These are phyloP conservation scores for Oncorhynchus kisutch DNA, from an alignment of 2,113 vertebrate species.

Conservation along the genomic window DNA sequence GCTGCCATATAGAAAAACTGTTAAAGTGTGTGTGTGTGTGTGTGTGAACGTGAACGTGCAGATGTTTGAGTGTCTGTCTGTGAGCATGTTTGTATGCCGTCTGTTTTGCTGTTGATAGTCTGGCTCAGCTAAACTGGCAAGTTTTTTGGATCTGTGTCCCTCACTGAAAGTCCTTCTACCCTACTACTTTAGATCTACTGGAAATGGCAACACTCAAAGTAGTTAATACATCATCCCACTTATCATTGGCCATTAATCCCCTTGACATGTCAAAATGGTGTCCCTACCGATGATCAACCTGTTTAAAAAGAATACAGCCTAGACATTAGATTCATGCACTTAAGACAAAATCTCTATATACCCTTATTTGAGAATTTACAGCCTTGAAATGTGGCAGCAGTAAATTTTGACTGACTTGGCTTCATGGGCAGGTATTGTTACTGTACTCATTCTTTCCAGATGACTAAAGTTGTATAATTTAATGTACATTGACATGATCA, in stretches of 20 bases:
- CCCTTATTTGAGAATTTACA: background rate
- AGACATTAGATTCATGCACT: constrained; percentile 38
- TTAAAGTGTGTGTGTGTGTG: too few relatives aligned
- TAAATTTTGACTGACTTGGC: background rate
- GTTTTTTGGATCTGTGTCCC: background rate
- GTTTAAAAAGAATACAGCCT: constrained; percentile 28
- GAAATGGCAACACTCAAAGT: constrained; percentile 52
- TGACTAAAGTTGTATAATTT: background rate
- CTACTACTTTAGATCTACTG: constrained; percentile 21
- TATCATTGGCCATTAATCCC: constrained; percentile 55
- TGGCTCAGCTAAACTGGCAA: background rate
- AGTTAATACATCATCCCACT: constrained; percentile 46
- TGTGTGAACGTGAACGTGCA: background rate
- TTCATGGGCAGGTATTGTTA: constrained; percentile 11
- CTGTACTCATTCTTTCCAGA: background rate
- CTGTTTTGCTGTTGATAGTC: background rate
- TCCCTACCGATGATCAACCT: constrained; percentile 9
- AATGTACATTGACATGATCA: background rate
- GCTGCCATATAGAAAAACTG: background rate
- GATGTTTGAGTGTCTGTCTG: background rate
- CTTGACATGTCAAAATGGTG: constrained; percentile 56
- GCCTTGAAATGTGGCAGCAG: constrained; percentile 13
- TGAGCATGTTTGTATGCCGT: background rate
- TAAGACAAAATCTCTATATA: constrained; percentile 17
- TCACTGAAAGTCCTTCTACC: background rate